Base-by-base conservation (phyloP, 1,140 invertebrate genomes). In the Eriocheir sinensis region DNA sequence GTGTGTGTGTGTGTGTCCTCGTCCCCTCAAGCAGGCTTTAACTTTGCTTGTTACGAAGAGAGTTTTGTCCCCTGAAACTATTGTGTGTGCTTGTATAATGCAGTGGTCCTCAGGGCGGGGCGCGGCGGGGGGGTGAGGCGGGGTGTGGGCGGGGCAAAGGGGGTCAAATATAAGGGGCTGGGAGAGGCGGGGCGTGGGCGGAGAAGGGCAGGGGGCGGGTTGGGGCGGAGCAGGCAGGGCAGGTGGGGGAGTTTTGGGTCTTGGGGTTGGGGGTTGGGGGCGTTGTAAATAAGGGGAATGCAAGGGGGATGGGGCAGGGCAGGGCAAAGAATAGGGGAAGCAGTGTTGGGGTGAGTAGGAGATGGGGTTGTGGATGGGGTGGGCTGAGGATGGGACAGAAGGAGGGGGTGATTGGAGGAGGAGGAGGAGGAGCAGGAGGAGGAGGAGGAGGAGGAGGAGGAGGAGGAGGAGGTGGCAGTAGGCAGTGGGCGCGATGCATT, bases 71-170 rank as follows among this genome's bases (percentile, higher is more conserved):
- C 60, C 60, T n/a, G 60, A 72, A 72, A 72, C 60, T 72, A 72
- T 72, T 72, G 60, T 72, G 60, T 72, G 60, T 72, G 60, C 60
- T 72, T 72, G 60, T 72, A 72, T 72, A 72, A 72, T 72, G 60
- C 60, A 72, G 60, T n/a, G 60, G 60, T 21, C 60, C 60, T 72
- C 21, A 21, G n/a, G 60, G 60, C 60, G 60, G 60, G 60, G 60
- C 60, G 60, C 21, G 60, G 60, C 60, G 3, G 21, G 60, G 60
- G 12, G 21, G 60, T 21, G 60, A 3, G 60, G 60, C 0, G 12
- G 21, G 60, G 60, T 4, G 12, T 4, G 21, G 60, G 60, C 21
- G 60, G 3, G 60, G 60, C 17, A n/a, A 3, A 21, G 60, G 60
- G 27, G 12, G n/a, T n/a, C n/a, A n/a, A n/a, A n/a, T n/a, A n/a